Evolutionary conservation across 2,888 invertebrate genomes (phyloP).

Genomic region (Agrotis ipsilon): DNA sequence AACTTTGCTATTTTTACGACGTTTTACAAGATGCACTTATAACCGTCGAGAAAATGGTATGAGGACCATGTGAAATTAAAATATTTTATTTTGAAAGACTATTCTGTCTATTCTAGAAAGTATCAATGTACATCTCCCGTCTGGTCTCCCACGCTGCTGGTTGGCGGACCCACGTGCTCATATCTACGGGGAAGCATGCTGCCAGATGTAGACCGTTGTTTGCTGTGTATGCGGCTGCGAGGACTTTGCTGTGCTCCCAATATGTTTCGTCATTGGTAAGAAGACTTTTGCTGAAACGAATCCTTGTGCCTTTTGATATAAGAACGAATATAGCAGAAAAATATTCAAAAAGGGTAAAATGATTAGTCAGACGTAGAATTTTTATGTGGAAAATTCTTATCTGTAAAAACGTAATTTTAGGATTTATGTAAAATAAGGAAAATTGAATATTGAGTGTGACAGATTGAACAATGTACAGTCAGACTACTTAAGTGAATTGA

Average conservation of each 20-base stretch:
- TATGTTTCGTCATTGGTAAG: slow-evolving; percentile 93
- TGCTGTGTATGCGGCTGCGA: slow-evolving; percentile 92
- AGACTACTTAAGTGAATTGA: too few species aligned
- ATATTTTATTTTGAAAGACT: neutral
- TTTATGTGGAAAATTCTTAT: too few species aligned
- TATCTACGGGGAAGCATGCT: slow-evolving; percentile 92
- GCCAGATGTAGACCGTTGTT: slow-evolving; percentile 94
- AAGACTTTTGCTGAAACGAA: neutral
- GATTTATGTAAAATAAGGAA: too few species aligned
- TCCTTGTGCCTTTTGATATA: too few species aligned
- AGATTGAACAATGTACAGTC: too few species aligned
- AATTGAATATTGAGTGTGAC: too few species aligned
- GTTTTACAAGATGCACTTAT: too few species aligned
- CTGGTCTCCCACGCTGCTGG: slow-evolving; percentile 93
- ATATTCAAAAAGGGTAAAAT: neutral
- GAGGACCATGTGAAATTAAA: too few species aligned
- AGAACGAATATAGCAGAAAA: too few species aligned
- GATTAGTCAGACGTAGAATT: neutral
- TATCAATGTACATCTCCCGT: slow-evolving; percentile 90
- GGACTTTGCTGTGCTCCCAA: slow-evolving; percentile 92
- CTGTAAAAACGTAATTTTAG: too few species aligned
- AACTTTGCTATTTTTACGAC: too few species aligned
- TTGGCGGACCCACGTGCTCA: slow-evolving; percentile 92
- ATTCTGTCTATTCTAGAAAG: slow-evolving; percentile 84
- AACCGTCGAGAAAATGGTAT: too few species aligned